A percentile compares a stretch with the other conserved stretches of the same genome.
These are phyloP conservation scores for Megaceryle alcyon DNA, from an alignment of 2,797 vertebrate species.

Conservation along the genomic window DNA sequence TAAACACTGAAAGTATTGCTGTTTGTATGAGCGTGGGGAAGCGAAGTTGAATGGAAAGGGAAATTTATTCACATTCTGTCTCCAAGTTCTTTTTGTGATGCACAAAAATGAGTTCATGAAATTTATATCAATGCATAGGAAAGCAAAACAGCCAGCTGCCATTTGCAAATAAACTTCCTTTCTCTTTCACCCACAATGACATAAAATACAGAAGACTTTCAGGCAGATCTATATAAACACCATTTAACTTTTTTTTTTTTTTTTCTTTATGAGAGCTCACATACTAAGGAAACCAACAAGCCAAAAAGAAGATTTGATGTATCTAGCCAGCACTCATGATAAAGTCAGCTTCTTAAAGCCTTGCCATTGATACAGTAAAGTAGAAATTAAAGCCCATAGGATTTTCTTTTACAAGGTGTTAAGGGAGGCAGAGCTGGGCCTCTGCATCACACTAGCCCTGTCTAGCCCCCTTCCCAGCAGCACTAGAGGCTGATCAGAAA, in stretches of 20 bases:
- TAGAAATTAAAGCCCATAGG: background rate
- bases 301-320: background rate
- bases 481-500: background rate
- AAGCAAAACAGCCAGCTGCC: slow-evolving; percentile 52
- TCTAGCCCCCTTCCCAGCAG: background rate
- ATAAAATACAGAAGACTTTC: background rate
- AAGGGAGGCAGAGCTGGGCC: background rate
- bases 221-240: background rate
- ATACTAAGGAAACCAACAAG: slow-evolving; percentile 2
- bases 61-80: background rate
- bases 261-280: background rate
- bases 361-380: background rate
- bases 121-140: slow-evolving; percentile 30
- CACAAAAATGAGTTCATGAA: slow-evolving; percentile 2
- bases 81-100: background rate
- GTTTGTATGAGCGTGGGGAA: background rate
- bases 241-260: background rate
- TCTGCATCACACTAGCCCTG: background rate
- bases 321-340: background rate
- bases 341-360: background rate
- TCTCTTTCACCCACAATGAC: slow-evolving; percentile 12
- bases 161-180: slow-evolving; percentile 49
- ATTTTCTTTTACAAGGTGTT: background rate
- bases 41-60: background rate
- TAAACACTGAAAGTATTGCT: slow-evolving; percentile 45